Conservation (phyloP, 2,888 invertebrate genomes). For the Perizoma flavofasciatum region DNA sequence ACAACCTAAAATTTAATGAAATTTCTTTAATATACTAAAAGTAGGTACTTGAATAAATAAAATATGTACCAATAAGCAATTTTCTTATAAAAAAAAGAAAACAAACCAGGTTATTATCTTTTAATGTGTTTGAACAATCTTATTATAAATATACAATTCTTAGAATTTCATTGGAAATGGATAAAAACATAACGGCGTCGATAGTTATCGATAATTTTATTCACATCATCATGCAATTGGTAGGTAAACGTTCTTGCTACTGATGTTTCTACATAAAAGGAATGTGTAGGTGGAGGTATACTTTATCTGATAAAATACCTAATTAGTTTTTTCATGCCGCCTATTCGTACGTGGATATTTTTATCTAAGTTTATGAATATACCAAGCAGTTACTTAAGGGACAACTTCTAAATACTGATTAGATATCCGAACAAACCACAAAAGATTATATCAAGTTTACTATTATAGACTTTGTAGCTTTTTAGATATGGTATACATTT, state of each 20-base stretch:
- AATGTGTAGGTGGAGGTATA: constrained; percentile 31
- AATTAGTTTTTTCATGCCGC: constrained; percentile 62
- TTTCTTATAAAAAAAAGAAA: too few relatives aligned
- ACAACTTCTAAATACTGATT: constrained; percentile 72
- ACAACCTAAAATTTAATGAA: too few relatives aligned
- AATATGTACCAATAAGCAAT: too few relatives aligned
- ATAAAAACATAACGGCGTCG: constrained; percentile 16
- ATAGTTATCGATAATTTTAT: constrained; percentile 24
- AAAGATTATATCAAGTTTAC: constrained; percentile 36
- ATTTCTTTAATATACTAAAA: too few relatives aligned
- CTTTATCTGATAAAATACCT: constrained; percentile 45
- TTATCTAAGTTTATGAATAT: constrained; percentile 68
- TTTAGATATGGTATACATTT: constrained; percentile 42
- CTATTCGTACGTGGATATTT: constrained; percentile 51
- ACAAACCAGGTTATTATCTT: too few relatives aligned
- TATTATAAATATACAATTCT: too few relatives aligned
- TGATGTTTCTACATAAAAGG: constrained; percentile 8
- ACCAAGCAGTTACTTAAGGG: constrained; percentile 65
- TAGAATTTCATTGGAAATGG: constrained; percentile 17
- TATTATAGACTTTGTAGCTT: constrained; percentile 29
- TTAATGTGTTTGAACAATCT: too few relatives aligned
- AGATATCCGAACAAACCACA: constrained; percentile 54
- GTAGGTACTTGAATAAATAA: too few relatives aligned
- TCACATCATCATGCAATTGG: constrained; percentile 26
- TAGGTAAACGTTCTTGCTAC: constrained; percentile 22